Evolutionary conservation across 2,797 vertebrate genomes (phyloP), one percentile per base, ranked within the genome.

Genomic region (Phoxinus dragarum): DNA sequence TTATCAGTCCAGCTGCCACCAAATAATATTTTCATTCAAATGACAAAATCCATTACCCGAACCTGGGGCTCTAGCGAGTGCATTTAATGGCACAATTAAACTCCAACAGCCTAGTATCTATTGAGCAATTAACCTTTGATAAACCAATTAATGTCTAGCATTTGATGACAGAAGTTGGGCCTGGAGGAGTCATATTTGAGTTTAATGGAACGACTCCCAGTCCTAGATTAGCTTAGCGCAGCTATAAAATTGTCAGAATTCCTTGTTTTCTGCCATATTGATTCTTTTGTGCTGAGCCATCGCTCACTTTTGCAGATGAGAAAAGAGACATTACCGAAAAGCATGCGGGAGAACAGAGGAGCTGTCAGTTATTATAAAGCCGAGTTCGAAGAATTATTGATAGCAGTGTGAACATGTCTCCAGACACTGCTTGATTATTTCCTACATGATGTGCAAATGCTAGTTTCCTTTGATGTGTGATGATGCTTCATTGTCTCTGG

Each of bases 61-160:
- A 92, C 88, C 90, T 85, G 12, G 85, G 89, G 88, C 91, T 89
- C 90, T 90, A 89, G 89, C 88, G 72, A 82, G 89, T 90, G 89
- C 92, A 84, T 94, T 95, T 95, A 95, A 95, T 92, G 89, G 94
- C 91, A 92, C 93, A 92, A 94, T 95, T 95, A 95, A 95, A 94
- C 91, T 92, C 90, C 92, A 94, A 93, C 92, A 89, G 94, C 87
- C 86, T 88, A 85, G 90, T 93, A 93, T 94, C 93, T 93, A 92
- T 93, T 91, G 91, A 93, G 93, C 93, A 94, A 94, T 96, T 95
- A 95, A 96, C 95, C 95, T 96, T 95, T 94, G 94, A 91, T 95
- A 95, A 96, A 93, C 91, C 94, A 94, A 95, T 95, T 94, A 94
- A 93, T 94, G 94, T 95, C 95, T 93, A 94, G 93, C 93, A 87